Percentiles rank a stretch among this genome's conserved stretches.
Evolutionary conservation across 2,888 invertebrate genomes (phyloP).

Genomic region (Cataglyphis cursor): DNA sequence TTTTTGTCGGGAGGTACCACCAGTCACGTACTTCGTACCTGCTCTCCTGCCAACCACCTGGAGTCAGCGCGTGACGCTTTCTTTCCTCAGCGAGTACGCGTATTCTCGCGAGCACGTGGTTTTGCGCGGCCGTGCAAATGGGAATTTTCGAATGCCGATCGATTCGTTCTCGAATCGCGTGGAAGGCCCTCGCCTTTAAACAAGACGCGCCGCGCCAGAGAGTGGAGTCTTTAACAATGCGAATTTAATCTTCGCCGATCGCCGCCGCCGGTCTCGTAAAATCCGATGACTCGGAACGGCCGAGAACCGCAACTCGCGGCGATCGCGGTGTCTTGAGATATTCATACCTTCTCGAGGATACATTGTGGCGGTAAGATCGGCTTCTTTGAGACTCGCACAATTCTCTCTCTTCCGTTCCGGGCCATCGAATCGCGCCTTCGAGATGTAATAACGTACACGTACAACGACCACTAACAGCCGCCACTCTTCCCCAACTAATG

Average conservation of each 20-base stretch:
- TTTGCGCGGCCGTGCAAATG: constrained; percentile 34
- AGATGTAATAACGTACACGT: constrained; percentile 55
- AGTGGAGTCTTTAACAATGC: neutral
- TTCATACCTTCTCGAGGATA: constrained; percentile 42
- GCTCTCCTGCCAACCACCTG: constrained; percentile 50
- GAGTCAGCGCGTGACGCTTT: neutral
- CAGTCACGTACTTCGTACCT: constrained; percentile 69
- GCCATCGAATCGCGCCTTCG: constrained; percentile 55
- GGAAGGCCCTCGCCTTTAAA: neutral
- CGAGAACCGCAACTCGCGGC: constrained; percentile 4
- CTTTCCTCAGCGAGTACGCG: constrained; percentile 32
- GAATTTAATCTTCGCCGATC: constrained; percentile 50
- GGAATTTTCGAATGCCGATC: constrained; percentile 25
- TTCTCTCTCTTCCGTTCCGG: constrained; percentile 40
- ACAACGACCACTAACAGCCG: constrained; percentile 50
- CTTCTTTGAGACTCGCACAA: constrained; percentile 48
- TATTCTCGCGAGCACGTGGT: constrained; percentile 57
- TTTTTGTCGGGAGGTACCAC: constrained; percentile 51
- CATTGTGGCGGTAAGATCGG: constrained; percentile 44
- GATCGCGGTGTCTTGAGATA: constrained; percentile 29
- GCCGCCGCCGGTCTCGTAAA: constrained; percentile 36
- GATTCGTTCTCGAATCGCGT: constrained; percentile 9
- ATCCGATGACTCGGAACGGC: constrained; percentile 39
- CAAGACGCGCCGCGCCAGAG: neutral
- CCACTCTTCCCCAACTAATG: constrained; percentile 48